Conservation (phyloP, 2,797 vertebrate species). For the Clarias pachynema region DNA sequence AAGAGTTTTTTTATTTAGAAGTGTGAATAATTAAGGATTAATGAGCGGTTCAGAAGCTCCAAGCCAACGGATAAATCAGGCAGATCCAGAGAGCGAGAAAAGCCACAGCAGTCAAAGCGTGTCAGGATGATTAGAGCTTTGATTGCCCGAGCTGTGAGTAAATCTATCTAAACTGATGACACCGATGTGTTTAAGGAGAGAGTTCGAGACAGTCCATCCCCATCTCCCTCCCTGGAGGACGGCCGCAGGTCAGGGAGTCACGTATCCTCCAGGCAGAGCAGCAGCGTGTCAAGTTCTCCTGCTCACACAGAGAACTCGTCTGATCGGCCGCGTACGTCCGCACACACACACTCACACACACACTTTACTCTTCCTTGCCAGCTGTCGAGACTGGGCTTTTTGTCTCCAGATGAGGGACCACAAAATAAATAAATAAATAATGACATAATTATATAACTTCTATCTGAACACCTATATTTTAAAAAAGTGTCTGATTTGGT, state of each 20-base stretch:
- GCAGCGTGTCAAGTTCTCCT: constrained; percentile 94
- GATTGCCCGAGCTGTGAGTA: constrained; percentile 19
- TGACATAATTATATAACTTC: background rate
- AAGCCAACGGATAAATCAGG: background rate
- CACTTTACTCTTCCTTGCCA: too few relatives aligned
- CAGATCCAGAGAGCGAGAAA: constrained; percentile 2
- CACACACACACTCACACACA: too few relatives aligned
- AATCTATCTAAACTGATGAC: background rate
- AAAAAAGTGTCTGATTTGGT: background rate
- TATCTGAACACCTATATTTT: background rate
- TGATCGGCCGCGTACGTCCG: constrained; percentile 84
- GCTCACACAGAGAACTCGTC: constrained; percentile 88
- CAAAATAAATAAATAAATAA: background rate
- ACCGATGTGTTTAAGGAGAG: constrained; percentile 79
- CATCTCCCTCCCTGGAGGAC: constrained; percentile 92
- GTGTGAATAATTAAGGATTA: background rate
- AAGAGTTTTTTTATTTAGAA: background rate
- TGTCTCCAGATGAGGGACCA: background rate
- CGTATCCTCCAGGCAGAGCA: constrained; percentile 90
- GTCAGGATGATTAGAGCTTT: constrained; percentile 19
- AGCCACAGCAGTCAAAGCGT: background rate
- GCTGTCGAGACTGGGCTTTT: background rate
- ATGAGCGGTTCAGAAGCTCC: background rate
- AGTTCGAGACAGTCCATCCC: constrained; percentile 91
- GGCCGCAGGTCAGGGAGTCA: constrained; percentile 88